phyloP scores from a whole-genome alignment of 2,797 vertebrate genomes.

The Macropodus opercularis region DNA sequence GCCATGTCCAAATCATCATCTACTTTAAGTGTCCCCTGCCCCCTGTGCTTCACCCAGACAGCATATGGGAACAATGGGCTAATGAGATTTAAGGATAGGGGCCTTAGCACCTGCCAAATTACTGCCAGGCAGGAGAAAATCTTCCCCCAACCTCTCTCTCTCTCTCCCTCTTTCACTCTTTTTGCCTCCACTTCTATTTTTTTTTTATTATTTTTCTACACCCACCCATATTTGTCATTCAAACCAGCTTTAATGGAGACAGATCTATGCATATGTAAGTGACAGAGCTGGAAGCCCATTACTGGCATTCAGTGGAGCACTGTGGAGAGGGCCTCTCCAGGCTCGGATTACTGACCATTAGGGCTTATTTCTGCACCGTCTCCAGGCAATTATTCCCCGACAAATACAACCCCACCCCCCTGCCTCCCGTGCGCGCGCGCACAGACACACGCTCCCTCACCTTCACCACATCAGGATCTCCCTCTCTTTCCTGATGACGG shows the following conservation, averaged over 20 bases:
- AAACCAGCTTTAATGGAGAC: conserved; percentile 86
- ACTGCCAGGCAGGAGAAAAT: conserved; percentile 80
- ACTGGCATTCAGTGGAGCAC: conserved; percentile 85
- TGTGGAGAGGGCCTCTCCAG: conserved; percentile 84
- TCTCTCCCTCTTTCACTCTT: conserved; percentile 25
- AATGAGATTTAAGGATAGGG: conserved; percentile 96
- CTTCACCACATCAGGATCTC: conserved; percentile 46
- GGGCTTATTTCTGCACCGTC: conserved; percentile 81
- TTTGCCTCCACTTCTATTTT: conserved; percentile 46
- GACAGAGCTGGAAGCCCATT: conserved; percentile 85
- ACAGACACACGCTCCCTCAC: conserved; percentile 26
- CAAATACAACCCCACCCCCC: no score
- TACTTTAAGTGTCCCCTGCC: conserved; percentile 78
- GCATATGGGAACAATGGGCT: conserved; percentile 87
- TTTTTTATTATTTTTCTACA: conserved; percentile 58
- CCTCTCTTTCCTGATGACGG: conserved; percentile 36
- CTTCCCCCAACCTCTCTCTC: conserved; percentile 50
- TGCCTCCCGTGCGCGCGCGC: conserved; percentile 22
- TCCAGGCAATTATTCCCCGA: conserved; percentile 79
- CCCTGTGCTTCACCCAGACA: conserved; percentile 74
- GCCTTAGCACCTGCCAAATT: conserved; percentile 85
- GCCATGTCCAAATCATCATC: conserved; percentile 62
- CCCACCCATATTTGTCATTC: conserved; percentile 90
- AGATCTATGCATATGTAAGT: conserved; percentile 88
- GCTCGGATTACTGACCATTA: conserved; percentile 87